Evolutionary conservation across 2,888 invertebrate species (phyloP).

Genomic region (Acleris sparsana): DNA sequence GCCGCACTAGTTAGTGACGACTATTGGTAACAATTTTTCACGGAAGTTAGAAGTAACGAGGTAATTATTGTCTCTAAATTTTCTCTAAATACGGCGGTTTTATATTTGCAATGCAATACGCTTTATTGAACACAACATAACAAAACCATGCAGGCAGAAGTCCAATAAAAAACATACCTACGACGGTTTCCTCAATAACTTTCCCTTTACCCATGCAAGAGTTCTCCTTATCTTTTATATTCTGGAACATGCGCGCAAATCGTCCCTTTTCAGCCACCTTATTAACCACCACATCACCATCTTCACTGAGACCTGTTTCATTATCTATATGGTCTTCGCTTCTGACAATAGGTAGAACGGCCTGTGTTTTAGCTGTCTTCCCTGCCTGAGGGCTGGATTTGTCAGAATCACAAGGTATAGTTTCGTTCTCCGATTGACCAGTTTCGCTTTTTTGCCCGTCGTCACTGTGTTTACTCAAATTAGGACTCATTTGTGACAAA

Average conservation of each 20-base stretch:
- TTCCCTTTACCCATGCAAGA: constrained; percentile 80
- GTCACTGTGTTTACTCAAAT: constrained; percentile 72
- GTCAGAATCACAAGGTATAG: constrained; percentile 76
- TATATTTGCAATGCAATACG: too few species aligned
- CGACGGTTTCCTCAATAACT: constrained; percentile 74
- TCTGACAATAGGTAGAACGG: constrained; percentile 76
- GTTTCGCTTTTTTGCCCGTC: constrained; percentile 74
- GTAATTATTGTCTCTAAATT: too few species aligned
- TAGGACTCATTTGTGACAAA: constrained; percentile 69
- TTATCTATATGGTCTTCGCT: constrained; percentile 72
- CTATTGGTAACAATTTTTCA: too few species aligned
- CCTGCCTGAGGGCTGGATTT: constrained; percentile 75
- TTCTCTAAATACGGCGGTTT: too few species aligned
- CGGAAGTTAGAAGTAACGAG: too few species aligned
- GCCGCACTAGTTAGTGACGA: too few species aligned
- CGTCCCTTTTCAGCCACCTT: constrained; percentile 71
- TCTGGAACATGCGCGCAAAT: constrained; percentile 72
- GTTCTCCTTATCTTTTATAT: constrained; percentile 73
- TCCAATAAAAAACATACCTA: constrained; percentile 55
- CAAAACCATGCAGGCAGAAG: too few species aligned
- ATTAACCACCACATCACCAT: constrained; percentile 67
- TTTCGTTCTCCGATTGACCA: constrained; percentile 78
- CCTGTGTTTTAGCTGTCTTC: constrained; percentile 74
- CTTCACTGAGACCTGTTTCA: constrained; percentile 47
- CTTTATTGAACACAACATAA: too few species aligned